These are phyloP conservation scores for Polylopha cassiicola DNA, from an alignment of 2,888 invertebrate genomes.

Conservation along the genomic window DNA sequence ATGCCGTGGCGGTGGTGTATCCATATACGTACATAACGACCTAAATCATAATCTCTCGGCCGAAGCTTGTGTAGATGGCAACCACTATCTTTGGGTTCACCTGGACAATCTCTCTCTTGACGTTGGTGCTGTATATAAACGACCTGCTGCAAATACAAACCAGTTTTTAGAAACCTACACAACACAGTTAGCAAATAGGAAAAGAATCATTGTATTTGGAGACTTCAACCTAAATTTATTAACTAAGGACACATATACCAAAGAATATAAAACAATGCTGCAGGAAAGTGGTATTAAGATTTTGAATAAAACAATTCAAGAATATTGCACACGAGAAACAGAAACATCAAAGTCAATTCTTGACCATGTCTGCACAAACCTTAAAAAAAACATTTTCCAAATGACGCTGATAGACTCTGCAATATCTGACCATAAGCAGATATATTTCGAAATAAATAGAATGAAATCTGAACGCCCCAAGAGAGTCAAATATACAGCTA, in stretches of 20 bases:
- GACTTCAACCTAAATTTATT: conserved; percentile 2
- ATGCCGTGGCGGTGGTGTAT: background rate
- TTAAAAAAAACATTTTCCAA: background rate
- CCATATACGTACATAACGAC: background rate
- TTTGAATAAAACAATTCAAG: background rate
- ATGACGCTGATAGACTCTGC: conserved; percentile 25
- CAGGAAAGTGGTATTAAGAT: background rate
- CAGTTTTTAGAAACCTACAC: background rate
- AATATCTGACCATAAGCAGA: conserved; percentile 27
- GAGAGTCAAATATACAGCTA: conserved; percentile 23
- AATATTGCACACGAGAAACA: background rate
- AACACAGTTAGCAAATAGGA: background rate
- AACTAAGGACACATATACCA: background rate
- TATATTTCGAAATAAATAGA: conserved; percentile 23
- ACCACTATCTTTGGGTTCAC: background rate
- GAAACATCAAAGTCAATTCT: background rate
- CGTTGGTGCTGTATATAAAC: background rate
- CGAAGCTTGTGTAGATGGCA: background rate
- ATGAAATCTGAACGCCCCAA: conserved; percentile 4
- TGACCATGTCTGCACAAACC: background rate
- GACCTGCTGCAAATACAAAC: background rate
- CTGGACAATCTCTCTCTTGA: background rate
- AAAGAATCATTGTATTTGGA: background rate
- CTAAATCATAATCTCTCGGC: background rate
- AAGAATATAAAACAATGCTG: background rate